phyloP scores from a whole-genome alignment of 2,888 invertebrate species.

The Julus scanicus region DNA sequence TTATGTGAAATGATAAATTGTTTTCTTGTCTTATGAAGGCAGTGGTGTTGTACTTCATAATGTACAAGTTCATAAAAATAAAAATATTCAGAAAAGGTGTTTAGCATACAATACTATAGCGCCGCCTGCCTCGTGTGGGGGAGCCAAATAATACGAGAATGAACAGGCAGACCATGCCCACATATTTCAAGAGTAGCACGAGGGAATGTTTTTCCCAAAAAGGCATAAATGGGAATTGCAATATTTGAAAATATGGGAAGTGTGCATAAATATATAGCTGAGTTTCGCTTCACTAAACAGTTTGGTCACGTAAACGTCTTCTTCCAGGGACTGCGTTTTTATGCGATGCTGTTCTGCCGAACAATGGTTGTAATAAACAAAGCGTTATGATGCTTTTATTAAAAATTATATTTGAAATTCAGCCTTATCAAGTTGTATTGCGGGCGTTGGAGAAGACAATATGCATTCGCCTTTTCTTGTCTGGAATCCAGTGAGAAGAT shows the following conservation, averaged over 20 bases:
- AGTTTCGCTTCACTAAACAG: neutral
- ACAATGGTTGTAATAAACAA: slow-evolving; percentile 12
- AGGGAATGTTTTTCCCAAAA: neutral
- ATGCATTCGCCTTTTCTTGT: neutral
- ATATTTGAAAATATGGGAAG: slow-evolving; percentile 15
- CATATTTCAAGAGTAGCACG: neutral
- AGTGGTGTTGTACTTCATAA: slow-evolving; percentile 15
- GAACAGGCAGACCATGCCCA: neutral
- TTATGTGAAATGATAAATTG: slow-evolving; percentile 23
- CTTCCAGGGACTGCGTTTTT: slow-evolving; percentile 6
- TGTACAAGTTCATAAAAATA: slow-evolving; percentile 15
- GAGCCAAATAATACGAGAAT: neutral
- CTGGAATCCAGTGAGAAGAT: neutral
- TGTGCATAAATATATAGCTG: slow-evolving; percentile 4
- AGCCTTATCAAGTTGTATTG: slow-evolving; percentile 1
- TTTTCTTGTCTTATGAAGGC: slow-evolving; percentile 33
- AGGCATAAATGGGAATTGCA: neutral
- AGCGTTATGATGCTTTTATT: slow-evolving; percentile 14
- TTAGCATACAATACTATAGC: neutral
- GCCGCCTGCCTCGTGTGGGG: neutral
- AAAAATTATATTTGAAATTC: slow-evolving; percentile 24
- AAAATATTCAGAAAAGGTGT: slow-evolving; percentile 21
- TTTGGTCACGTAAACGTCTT: slow-evolving; percentile 8
- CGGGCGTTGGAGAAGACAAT: neutral
- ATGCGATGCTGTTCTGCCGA: slow-evolving; percentile 7